A percentile compares a stretch with the other conserved stretches of the same genome.
Evolutionary conservation across 2,113 vertebrate genomes (phyloP).

Genomic region (Crotalus horridus): DNA sequence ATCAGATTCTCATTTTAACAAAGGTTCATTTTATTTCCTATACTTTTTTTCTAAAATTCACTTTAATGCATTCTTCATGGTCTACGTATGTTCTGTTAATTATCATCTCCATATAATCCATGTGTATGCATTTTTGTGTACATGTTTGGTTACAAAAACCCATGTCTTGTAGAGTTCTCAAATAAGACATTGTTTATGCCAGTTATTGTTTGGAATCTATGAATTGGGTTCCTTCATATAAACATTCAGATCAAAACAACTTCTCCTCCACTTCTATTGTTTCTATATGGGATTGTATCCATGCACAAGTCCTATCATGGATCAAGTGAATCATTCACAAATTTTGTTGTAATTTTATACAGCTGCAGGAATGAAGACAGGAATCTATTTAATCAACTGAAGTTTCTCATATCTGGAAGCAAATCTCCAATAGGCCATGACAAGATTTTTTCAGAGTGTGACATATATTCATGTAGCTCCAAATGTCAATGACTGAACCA

Average conservation of each 20-base stretch:
- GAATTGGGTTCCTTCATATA: neutral
- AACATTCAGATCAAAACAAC: too few relatives aligned
- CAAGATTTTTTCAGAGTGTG: too few relatives aligned
- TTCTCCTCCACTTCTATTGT: neutral
- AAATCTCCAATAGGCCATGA: neutral
- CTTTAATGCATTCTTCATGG: neutral
- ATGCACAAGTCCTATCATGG: neutral
- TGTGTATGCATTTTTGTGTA: neutral
- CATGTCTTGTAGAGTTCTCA: neutral
- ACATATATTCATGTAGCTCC: too few relatives aligned
- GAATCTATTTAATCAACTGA: neutral
- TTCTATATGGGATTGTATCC: neutral
- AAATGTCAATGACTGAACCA: too few relatives aligned
- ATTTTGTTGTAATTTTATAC: neutral
- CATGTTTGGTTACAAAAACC: neutral
- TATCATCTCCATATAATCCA: neutral
- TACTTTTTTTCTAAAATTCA: neutral
- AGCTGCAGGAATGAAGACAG: neutral
- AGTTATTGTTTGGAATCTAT: neutral
- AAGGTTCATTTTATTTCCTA: neutral
- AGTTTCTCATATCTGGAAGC: neutral
- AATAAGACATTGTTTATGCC: neutral
- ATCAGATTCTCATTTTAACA: neutral
- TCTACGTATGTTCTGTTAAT: neutral
- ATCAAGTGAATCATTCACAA: neutral